A percentile compares a stretch with the other conserved stretches of the same genome.
Conservation (phyloP, 2,113 vertebrate genomes). For the Hirundichthys speculiger region DNA sequence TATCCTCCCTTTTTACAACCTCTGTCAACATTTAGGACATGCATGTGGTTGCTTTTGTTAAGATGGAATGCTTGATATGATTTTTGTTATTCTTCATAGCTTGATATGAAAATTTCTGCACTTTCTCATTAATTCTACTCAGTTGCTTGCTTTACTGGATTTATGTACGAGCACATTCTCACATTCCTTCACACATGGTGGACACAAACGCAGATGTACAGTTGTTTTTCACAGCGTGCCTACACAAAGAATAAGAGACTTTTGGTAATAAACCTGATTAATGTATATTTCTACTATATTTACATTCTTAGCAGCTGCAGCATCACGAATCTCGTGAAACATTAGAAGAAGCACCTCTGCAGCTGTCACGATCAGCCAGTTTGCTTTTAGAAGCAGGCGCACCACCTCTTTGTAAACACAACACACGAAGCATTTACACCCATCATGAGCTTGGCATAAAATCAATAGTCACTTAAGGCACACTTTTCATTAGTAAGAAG, state of each 20-base stretch:
- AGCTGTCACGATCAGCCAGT: constrained; percentile 21
- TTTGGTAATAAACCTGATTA: constrained; percentile 60
- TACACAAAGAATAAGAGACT: constrained; percentile 32
- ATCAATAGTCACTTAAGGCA: constrained; percentile 76
- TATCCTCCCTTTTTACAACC: constrained; percentile 1
- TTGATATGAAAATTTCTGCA: constrained; percentile 18
- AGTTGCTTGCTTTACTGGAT: constrained; percentile 24
- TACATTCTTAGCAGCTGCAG: constrained; percentile 40
- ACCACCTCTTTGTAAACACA: constrained; percentile 17
- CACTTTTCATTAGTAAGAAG: constrained; percentile 77
- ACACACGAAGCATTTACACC: constrained; percentile 57
- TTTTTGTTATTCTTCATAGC: constrained; percentile 43
- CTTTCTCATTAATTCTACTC: constrained; percentile 4
- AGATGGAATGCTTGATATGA: constrained; percentile 35
- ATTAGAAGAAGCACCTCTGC: constrained; percentile 14
- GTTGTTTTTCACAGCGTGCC: neutral
- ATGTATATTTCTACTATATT: constrained; percentile 53
- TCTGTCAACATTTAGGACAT: constrained; percentile 30
- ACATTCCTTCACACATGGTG: constrained; percentile 51
- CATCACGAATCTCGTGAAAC: constrained; percentile 54
- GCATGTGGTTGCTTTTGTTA: constrained; percentile 44
- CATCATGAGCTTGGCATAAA: constrained; percentile 68
- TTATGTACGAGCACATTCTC: constrained; percentile 43
- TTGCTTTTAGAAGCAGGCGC: constrained; percentile 23
- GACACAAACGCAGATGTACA: constrained; percentile 18